Evolutionary conservation across 2,888 invertebrate genomes (phyloP).

Genomic region (Hydriomena furcata): DNA sequence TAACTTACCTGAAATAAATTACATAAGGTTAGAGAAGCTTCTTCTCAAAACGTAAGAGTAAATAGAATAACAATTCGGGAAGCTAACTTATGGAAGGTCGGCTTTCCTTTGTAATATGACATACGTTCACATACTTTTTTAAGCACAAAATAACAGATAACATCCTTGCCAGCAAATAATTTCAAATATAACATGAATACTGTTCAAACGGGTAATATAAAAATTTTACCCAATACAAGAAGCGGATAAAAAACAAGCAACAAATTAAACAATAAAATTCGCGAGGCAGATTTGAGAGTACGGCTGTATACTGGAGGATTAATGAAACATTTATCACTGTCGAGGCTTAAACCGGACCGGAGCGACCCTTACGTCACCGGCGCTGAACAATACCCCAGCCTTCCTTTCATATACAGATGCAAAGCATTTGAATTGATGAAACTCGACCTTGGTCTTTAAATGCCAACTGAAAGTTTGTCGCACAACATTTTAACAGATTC

Average conservation of each 20-base stretch:
- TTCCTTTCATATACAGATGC: constrained; percentile 21
- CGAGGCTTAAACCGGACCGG: constrained; percentile 56
- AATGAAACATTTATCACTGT: constrained; percentile 79
- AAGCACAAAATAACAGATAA: too few relatives aligned
- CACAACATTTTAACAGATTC: not conserved
- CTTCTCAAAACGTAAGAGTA: too few relatives aligned
- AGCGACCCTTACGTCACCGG: constrained; percentile 51
- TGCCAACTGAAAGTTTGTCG: not conserved
- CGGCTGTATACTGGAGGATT: constrained; percentile 59
- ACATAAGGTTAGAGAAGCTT: constrained; percentile 15
- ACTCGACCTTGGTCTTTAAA: constrained; percentile 12
- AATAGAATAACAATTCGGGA: not conserved
- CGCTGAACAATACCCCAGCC: constrained; percentile 29
- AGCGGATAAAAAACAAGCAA: constrained; percentile 34
- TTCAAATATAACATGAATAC: too few relatives aligned
- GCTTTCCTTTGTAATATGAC: too few relatives aligned
- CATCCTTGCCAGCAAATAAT: too few relatives aligned
- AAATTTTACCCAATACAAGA: constrained; percentile 38
- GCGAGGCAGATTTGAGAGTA: constrained; percentile 56
- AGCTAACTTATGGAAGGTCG: too few relatives aligned
- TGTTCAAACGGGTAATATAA: constrained; percentile 8
- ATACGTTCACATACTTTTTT: too few relatives aligned
- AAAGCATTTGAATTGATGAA: constrained; percentile 22
- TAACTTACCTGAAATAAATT: constrained; percentile 37
- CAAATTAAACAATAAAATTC: constrained; percentile 63